A percentile compares a stretch with the other conserved stretches of the same genome.
These are phyloP conservation scores for Catharus fuscescens DNA, from an alignment of 2,113 vertebrate species.

Conservation along the genomic window DNA sequence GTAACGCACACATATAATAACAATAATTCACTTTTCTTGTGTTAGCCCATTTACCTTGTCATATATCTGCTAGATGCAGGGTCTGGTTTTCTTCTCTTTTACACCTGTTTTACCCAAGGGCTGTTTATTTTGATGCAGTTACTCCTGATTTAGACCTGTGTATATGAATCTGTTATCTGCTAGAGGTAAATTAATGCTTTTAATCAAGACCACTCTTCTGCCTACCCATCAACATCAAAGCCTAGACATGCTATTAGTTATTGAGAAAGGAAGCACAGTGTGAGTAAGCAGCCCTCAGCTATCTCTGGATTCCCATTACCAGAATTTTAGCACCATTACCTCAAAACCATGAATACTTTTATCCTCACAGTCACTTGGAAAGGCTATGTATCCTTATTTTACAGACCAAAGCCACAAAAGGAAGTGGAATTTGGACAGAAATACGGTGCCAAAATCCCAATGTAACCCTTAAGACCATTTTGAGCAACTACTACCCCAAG, in stretches of 20 bases:
- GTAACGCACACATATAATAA: conserved; percentile 22
- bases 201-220: conserved; percentile 64
- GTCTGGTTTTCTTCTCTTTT: conserved; percentile 45
- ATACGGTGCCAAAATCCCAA: neutral
- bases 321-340: conserved; percentile 68
- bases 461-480: neutral
- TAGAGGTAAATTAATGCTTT: conserved; percentile 66
- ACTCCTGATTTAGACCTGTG: conserved; percentile 41
- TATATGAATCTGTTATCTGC: conserved; percentile 57
- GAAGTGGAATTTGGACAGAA: conserved; percentile 1
- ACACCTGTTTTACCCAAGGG: conserved; percentile 27
- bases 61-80: conserved; percentile 10
- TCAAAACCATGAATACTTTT: conserved; percentile 62
- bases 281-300: conserved; percentile 57
- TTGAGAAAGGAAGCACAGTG: conserved; percentile 30
- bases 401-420: conserved; percentile 8
- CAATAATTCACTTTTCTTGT: conserved; percentile 40
- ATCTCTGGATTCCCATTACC: conserved; percentile 44
- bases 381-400: conserved; percentile 15
- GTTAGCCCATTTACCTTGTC: conserved; percentile 20
- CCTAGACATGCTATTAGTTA: conserved; percentile 61
- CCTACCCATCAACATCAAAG: conserved; percentile 66
- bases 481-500: neutral
- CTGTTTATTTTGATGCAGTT: conserved; percentile 61
- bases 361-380: conserved; percentile 44